Evolutionary conservation across 2,113 vertebrate genomes (phyloP), one percentile per base, ranked within the genome.

Genomic region (Aspiorhynchus laticeps): DNA sequence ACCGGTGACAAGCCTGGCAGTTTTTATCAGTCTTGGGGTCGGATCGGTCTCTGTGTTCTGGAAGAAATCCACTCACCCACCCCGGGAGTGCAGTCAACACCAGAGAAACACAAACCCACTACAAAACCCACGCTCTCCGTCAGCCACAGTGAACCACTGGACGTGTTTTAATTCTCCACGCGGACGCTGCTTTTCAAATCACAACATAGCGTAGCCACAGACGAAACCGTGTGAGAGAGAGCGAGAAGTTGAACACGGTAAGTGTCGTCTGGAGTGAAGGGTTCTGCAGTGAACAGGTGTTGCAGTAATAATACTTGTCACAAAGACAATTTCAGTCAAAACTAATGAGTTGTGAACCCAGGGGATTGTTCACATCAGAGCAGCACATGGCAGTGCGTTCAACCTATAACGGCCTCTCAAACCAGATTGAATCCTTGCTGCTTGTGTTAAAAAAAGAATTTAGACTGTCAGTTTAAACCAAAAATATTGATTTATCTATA

Each of bases 281-380:
- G n/a, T 81, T 81, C 38, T 65, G 79, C 26, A 38, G 79, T 31
- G 95, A 96, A 94, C 94, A 95, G 96, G 95, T 93, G 96, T 92
- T 94, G 92, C 93, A 59, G 93, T 94, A 96, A 95, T 96, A 95
- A 94, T 94, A 94, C 94, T 95, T 96, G 96, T 96, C 95, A 96
- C 93, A 80, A 92, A 94, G 93, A 94, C 94, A 95, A 95, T 94
- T 95, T 94, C 93, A 96, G 93, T 95, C 95, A 95, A 95, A 95
- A 95, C 94, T 97, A 96, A 96, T 95, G 96, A 95, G 94, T 41
- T 65, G 93, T 94, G 61, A 93, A 94, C 93, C 93, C 95, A 91
- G 91, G 90, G 94, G 93, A 93, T 93, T 94, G 90, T 92, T 93
- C 93, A 94, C 94, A 95, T 95, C 38, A 71, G 81, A 65, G 56